phyloP scores from a whole-genome alignment of 1,140 invertebrate genomes.

The Thaumatotibia leucotreta region DNA sequence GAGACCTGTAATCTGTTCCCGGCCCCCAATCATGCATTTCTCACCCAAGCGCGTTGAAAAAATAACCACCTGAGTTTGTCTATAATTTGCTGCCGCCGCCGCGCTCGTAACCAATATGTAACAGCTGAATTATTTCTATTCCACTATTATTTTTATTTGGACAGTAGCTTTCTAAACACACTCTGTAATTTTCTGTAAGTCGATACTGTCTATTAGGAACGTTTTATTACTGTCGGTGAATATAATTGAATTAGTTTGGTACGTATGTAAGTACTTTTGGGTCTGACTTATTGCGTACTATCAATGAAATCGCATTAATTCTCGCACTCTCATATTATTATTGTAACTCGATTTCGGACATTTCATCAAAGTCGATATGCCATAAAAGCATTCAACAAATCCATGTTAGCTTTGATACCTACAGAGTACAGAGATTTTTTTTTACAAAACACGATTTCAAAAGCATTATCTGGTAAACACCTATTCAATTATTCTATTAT shows the following conservation, averaged over 20 bases:
- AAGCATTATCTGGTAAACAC: constrained; percentile 2
- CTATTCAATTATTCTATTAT: constrained; percentile 24
- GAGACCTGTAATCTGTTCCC: constrained; percentile 66
- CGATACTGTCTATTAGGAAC: background rate
- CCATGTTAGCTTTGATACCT: background rate
- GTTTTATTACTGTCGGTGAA: background rate
- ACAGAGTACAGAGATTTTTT: background rate
- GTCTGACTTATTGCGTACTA: no score
- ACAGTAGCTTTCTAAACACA: constrained; percentile 47
- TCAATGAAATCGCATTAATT: no score
- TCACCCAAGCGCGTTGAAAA: constrained; percentile 73
- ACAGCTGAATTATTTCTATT: constrained; percentile 33
- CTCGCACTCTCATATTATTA: no score
- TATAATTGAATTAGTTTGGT: background rate
- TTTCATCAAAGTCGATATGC: background rate
- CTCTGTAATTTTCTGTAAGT: constrained; percentile 29
- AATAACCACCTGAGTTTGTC: constrained; percentile 66
- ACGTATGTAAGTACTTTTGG: background rate
- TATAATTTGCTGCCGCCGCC: constrained; percentile 69
- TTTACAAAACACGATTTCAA: background rate
- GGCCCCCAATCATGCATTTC: constrained; percentile 72
- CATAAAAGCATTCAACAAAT: background rate
- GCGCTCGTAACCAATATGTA: constrained; percentile 22
- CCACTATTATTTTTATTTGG: constrained; percentile 45
- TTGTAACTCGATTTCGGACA: background rate